Percentiles rank a stretch among this genome's conserved stretches.
These are phyloP conservation scores for Pterocles gutturalis DNA, from an alignment of 2,113 vertebrate species.

Conservation along the genomic window DNA sequence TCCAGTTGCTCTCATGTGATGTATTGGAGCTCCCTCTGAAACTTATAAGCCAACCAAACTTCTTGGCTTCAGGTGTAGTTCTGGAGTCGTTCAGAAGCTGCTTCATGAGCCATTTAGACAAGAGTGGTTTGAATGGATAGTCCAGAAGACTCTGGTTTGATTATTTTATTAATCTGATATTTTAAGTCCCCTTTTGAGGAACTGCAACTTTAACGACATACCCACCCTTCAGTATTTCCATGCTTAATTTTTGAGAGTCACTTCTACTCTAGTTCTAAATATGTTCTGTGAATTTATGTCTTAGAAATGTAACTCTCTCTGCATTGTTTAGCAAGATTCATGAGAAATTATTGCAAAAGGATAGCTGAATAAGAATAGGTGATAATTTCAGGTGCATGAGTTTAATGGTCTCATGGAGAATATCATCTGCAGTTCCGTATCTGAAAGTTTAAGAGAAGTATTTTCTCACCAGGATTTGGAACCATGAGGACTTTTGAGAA, in stretches of 20 bases:
- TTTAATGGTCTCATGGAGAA: neutral
- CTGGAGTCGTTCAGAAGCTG: neutral
- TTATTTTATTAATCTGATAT: neutral
- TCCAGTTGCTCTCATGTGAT: neutral
- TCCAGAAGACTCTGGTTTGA: neutral
- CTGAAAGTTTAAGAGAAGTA: neutral
- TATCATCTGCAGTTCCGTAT: neutral
- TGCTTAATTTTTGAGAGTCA: neutral
- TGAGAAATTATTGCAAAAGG: neutral
- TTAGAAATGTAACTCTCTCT: neutral
- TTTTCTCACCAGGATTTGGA: neutral
- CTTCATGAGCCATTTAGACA: neutral
- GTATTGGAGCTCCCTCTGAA: neutral
- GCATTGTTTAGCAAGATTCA: neutral
- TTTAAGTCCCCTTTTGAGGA: neutral
- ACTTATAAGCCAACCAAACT: accelerated
- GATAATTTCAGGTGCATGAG: neutral
- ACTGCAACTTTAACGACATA: neutral
- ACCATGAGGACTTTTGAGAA: neutral
- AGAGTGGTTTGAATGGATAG: neutral
- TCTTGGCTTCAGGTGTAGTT: neutral
- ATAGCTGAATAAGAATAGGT: neutral
- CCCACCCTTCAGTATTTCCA: neutral
- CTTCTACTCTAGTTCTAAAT: neutral
- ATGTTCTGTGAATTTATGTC: neutral